Evolutionary conservation across 2,888 invertebrate species (phyloP).

Genomic region (Machimus atricapillus): DNA sequence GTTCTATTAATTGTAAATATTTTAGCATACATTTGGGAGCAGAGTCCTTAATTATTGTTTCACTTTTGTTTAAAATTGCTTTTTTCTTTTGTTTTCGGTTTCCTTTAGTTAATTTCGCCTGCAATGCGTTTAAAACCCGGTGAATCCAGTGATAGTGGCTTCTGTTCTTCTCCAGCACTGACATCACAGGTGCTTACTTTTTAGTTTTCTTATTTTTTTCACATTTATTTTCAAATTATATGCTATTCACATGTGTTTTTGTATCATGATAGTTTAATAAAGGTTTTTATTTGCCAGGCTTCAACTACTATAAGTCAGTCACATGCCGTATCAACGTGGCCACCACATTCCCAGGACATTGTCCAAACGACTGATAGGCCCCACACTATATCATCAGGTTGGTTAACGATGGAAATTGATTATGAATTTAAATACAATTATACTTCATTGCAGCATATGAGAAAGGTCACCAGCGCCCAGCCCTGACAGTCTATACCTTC

Average conservation of each 20-base stretch:
- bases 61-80: constrained; percentile 42
- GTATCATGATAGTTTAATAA: not conserved
- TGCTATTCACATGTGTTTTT: not conserved
- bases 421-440: not conserved
- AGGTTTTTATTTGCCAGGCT: constrained; percentile 60
- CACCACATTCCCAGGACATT: constrained; percentile 63
- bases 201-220: constrained; percentile 56
- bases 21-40: not conserved
- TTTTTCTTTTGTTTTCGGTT: constrained; percentile 53
- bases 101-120: constrained; percentile 65
- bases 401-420: not conserved
- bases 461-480: constrained; percentile 83
- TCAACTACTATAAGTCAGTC: constrained; percentile 63
- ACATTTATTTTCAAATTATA: not conserved
- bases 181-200: constrained; percentile 64
- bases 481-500: constrained; percentile 87
- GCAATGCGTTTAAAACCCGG: constrained; percentile 67
- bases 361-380: constrained; percentile 78
- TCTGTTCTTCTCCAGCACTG: constrained; percentile 64
- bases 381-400: constrained; percentile 88
- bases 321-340: constrained; percentile 63
- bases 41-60: not conserved
- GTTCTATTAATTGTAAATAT: constrained; percentile 3
- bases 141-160: constrained; percentile 64
- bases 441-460: constrained; percentile 72